Evolutionary conservation across 2,797 vertebrate species (phyloP).

Genomic region (Podarcis lilfordi): DNA sequence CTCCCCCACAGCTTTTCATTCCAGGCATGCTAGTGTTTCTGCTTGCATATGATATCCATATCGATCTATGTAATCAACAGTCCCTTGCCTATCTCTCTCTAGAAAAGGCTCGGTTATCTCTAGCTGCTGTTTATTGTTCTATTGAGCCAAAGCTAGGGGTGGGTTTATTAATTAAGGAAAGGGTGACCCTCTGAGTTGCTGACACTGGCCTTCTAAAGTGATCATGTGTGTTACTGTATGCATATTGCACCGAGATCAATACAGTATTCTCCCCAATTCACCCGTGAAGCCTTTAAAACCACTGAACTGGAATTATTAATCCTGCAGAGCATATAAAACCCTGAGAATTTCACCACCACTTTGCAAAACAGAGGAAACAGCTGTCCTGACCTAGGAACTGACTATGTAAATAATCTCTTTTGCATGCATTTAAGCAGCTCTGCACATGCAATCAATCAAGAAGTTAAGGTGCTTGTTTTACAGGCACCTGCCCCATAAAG

Average conservation of each 20-base stretch:
- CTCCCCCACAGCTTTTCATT: conserved; percentile 23
- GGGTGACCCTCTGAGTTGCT: conserved; percentile 22
- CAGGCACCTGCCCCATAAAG: not conserved
- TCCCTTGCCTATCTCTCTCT: conserved; percentile 8
- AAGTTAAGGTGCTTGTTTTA: not conserved
- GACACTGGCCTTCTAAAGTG: conserved; percentile 27
- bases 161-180: conserved; percentile 35
- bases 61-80: conserved; percentile 9
- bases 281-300: not conserved
- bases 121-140: not conserved
- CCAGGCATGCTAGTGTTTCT: conserved; percentile 1
- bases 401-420: not conserved
- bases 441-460: not conserved
- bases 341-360: not conserved
- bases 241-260: not conserved
- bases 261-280: not conserved
- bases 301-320: not conserved
- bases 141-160: conserved; percentile 20
- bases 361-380: conserved; percentile 8
- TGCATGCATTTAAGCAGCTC: not conserved
- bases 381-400: not conserved
- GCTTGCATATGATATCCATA: conserved; percentile 18
- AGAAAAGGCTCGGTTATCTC: not conserved
- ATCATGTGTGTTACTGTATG: not conserved
- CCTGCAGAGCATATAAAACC: not conserved